Evolutionary conservation across 2,113 vertebrate species (phyloP).

Genomic region (Phainopepla nitens): DNA sequence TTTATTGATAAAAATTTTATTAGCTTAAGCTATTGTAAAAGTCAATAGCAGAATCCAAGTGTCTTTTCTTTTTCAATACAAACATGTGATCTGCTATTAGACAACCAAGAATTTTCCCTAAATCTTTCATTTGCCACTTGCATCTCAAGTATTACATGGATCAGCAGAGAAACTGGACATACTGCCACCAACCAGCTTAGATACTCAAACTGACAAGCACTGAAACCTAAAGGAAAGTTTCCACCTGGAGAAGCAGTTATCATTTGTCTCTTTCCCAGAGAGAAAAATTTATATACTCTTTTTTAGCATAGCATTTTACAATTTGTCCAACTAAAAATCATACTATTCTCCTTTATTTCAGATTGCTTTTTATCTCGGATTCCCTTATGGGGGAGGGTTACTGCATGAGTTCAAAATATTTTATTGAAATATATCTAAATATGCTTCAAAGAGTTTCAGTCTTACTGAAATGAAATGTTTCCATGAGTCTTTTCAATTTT

Average conservation of each 20-base stretch:
- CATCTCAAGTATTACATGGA: background rate
- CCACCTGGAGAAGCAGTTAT: background rate
- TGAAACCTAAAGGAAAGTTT: background rate
- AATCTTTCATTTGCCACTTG: background rate
- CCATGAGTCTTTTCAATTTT: background rate
- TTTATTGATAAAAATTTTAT: background rate
- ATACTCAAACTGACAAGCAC: background rate
- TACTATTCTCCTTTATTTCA: background rate
- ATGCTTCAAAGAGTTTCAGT: background rate
- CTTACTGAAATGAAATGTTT: background rate
- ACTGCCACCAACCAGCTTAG: background rate
- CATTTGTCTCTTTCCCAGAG: background rate
- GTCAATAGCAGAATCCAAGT: background rate
- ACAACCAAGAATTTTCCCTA: background rate
- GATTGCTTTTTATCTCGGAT: background rate
- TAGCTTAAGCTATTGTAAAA: background rate
- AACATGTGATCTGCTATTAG: background rate
- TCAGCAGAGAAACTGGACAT: background rate
- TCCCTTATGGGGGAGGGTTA: background rate
- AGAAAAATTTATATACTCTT: background rate
- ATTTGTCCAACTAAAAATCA: background rate
- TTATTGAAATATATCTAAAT: background rate
- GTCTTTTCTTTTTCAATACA: background rate
- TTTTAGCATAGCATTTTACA: background rate
- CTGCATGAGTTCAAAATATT: background rate